Evolutionary conservation across 2,797 vertebrate genomes (phyloP).

Genomic region (Lophotriccus pileatus): DNA sequence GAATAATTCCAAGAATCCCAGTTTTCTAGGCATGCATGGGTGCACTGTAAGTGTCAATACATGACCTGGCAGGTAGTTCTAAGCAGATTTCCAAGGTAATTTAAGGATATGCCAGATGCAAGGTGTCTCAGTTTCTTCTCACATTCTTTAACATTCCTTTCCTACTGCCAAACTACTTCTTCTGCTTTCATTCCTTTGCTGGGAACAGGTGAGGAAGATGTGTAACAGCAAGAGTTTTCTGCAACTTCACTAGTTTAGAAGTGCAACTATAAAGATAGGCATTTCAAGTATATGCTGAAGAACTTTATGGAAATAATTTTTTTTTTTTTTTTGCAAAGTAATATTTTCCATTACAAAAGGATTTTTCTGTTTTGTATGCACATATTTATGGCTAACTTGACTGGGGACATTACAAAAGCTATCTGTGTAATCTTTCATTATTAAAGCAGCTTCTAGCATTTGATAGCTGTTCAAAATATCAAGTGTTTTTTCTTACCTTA

Average conservation of each 20-base stretch:
- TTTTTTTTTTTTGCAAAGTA: background rate
- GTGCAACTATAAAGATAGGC: background rate
- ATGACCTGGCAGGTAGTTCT: background rate
- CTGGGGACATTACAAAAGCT: slow-evolving; percentile 21
- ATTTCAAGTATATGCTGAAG: background rate
- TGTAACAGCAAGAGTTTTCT: background rate
- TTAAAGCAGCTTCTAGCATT: slow-evolving; percentile 3
- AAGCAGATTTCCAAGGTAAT: background rate
- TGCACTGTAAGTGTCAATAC: background rate
- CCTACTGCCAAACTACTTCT: background rate
- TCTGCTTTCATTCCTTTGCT: slow-evolving; percentile 25
- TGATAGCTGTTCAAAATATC: background rate
- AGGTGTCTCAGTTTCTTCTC: slow-evolving; percentile 1
- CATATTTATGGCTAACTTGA: slow-evolving; percentile 44
- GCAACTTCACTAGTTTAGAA: slow-evolving; percentile 10
- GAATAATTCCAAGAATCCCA: background rate
- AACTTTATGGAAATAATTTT: background rate
- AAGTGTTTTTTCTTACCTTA: background rate
- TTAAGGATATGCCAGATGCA: background rate
- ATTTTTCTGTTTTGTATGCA: slow-evolving; percentile 36
- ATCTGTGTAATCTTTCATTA: slow-evolving; percentile 24
- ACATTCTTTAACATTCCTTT: background rate
- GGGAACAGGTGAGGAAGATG: background rate
- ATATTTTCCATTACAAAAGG: slow-evolving; percentile 59
- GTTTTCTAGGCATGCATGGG: background rate